Percentiles rank a stretch among this genome's conserved stretches.
Conservation (phyloP, 2,888 invertebrate genomes). For the Ormyrus labotus region DNA sequence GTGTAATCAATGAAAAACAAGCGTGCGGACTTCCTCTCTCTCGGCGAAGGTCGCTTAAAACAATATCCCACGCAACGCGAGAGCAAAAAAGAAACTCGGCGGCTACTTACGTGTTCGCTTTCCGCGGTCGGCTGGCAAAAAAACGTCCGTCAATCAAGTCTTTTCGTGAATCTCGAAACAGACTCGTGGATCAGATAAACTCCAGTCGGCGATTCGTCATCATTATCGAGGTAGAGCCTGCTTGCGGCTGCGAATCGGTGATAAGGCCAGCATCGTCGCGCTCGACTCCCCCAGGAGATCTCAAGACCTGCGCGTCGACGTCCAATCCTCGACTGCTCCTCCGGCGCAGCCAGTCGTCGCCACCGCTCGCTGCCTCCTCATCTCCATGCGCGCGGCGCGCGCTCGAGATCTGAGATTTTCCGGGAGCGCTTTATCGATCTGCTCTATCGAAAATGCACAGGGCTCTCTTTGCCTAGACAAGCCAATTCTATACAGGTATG, state of each 20-base stretch:
- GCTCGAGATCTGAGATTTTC: constrained; percentile 13
- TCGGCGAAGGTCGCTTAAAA: no score
- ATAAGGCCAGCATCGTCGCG: no score
- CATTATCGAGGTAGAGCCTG: constrained; percentile 34
- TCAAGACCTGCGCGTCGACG: constrained; percentile 1
- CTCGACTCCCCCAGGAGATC: no score
- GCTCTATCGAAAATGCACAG: constrained; percentile 17
- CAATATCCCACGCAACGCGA: no score
- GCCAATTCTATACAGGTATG: no score
- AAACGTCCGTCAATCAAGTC: no score
- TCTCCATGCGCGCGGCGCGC: constrained; percentile 2
- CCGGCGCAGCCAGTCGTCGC: constrained; percentile 2
- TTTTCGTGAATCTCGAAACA: not conserved
- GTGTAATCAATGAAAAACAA: constrained; percentile 20
- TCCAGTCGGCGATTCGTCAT: constrained; percentile 11
- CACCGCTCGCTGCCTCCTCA: not conserved
- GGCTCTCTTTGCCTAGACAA: not conserved
- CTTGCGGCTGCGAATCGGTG: not conserved
- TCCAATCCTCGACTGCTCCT: not conserved
- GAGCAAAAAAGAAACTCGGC: no score
- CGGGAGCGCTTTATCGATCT: constrained; percentile 37
- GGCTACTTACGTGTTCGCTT: no score
- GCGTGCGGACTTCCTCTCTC: not conserved
- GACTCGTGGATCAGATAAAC: constrained; percentile 35
- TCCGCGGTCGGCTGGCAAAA: no score